Conservation (phyloP, 2,797 vertebrate genomes). For the Passerculus sandwichensis region DNA sequence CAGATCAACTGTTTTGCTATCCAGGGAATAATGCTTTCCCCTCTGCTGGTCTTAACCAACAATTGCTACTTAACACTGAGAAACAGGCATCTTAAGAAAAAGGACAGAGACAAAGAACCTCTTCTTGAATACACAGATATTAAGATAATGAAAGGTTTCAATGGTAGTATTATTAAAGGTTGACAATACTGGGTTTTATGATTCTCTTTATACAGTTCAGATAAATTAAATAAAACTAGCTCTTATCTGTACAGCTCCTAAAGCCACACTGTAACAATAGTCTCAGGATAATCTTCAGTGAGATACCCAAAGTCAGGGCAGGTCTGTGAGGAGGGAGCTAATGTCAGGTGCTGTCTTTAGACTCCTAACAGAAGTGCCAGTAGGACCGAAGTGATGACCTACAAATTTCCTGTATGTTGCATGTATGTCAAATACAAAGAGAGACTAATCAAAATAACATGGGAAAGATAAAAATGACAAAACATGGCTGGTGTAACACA, state of each 20-base stretch:
- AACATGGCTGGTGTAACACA: not conserved
- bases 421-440: not conserved
- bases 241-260: slow-evolving; percentile 53
- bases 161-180: slow-evolving; percentile 52
- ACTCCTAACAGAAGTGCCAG: not conserved
- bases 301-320: not conserved
- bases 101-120: slow-evolving; percentile 61
- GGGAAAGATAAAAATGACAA: not conserved
- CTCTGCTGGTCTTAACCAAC: slow-evolving; percentile 25
- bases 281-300: not conserved
- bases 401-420: not conserved
- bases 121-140: slow-evolving; percentile 52
- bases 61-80: slow-evolving; percentile 57
- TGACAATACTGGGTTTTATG: slow-evolving; percentile 40
- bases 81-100: slow-evolving; percentile 41
- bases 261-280: slow-evolving; percentile 21
- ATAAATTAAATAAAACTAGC: slow-evolving; percentile 68
- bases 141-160: slow-evolving; percentile 71
- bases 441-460: not conserved
- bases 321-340: not conserved
- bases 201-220: slow-evolving; percentile 57
- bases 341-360: not conserved
- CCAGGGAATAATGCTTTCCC: not conserved
- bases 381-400: not conserved
- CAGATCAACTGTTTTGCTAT: not conserved